Evolutionary conservation across 2,888 invertebrate species (phyloP), one percentile per base, ranked within the genome.

Genomic region (Polymixis flavicincta): DNA sequence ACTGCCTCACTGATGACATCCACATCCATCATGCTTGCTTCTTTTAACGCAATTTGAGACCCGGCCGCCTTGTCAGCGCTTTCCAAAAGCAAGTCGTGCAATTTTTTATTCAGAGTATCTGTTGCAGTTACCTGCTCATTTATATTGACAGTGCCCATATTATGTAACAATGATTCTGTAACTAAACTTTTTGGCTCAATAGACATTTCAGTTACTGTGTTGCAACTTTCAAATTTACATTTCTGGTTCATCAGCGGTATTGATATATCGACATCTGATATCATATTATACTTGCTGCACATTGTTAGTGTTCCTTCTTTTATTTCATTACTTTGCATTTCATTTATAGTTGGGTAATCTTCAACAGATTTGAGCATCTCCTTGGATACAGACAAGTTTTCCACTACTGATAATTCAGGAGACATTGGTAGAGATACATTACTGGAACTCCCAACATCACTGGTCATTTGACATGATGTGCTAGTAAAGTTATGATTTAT

Each of bases 321-420:
- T 25, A 79, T 71, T 52, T 91, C 83, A 57, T 86, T 89, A 25
- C 73, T 78, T 76, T 90, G 89, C 0, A 82, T 87, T 86, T 93
- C 92, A 83, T 93, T 92, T 42, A 93, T 70, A 65, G 88, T 91
- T 0, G 91, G 91, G 57, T 82, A 76, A n/a, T 87, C 25, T 48
- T 32, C 78, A 22, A 87, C 88, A 9, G 84, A 59, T 32, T 79
- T 86, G 9, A 94, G 76, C 11, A 90, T 76, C 50, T 92, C 93
- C 87, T 92, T 93, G 65, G 87, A 92, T 8, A 96, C 72, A 4
- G 95, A 93, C 74, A 96, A 85, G 74, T 94, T 94, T 90, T 96
- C 96, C 7, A 96, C 96, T 17, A 96, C 89, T 7, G 96, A 96
- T 57, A 96, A 82, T 84, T 95, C 96, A 6, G 96, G 96, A 28